Evolutionary conservation across 2,113 vertebrate genomes (phyloP), one percentile per base, ranked within the genome.

Genomic region (Equus przewalskii): DNA sequence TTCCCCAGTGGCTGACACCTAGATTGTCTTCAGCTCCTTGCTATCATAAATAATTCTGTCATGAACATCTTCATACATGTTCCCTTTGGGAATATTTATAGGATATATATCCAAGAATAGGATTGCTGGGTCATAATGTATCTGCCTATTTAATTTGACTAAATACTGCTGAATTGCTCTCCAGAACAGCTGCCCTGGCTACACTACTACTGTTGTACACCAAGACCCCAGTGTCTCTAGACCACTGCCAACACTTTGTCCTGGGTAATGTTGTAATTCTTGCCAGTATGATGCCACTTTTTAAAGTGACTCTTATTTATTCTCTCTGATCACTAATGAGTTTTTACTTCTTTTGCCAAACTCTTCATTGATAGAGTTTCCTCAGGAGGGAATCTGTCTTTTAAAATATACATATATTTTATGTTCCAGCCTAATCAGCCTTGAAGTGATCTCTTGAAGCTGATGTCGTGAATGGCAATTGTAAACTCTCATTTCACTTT

Each of bases 301-400:
- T 88, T 94, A 80, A 85, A 92, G 54, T 91, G 16, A 4, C 51
- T 94, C 12, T 91, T 94, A 1, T 54, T 89, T 90, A 60, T 69
- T 87, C 36, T 93, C 60, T 89, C n/a, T 84, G 49, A 91, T 83
- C 60, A 56, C 60, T 44, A 91, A 54, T 84, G 56, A 73, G 22
- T 92, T 97, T 97, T 92, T 21, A 80, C 36, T 65, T 89, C 49
- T 91, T 84, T 79, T 94, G 16, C 22, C 49, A 89, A 89, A 67
- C 12, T 75, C 46, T 79, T 88, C 11, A 46, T 19, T 69, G 60
- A 67, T 80, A 80, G n/a, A 51, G 30, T 92, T 91, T 94, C 49
- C 64, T 82, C 49, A 89, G 78, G 46, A 96, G 51, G 70, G 44
- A 36, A n/a, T 14, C 58, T 86, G 19, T 69, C 54, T 64, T 49